Evolutionary conservation across 2,888 invertebrate genomes (phyloP), one percentile per base, ranked within the genome.

Genomic region (Netelia melanura): DNA sequence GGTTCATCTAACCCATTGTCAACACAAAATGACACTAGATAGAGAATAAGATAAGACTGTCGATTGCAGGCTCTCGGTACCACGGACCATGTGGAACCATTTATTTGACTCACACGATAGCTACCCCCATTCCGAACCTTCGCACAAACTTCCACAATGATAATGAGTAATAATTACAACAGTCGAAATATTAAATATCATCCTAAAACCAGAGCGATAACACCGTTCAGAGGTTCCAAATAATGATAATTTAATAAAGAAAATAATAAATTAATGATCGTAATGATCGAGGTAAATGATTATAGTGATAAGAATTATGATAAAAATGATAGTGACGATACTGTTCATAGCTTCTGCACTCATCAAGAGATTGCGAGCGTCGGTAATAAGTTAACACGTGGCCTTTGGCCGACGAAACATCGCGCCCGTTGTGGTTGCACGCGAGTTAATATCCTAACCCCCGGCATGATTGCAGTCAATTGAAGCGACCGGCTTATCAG

Each of bases 391-490:
- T 48, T 48, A 48, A 48, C 48, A 48, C 48, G 48, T 48, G 48
- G 48, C 48, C 48, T 48, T 48, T 48, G 48, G 48, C 48, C 48
- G 48, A 48, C 48, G 48, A 48, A 48, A 14, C 48, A 78, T 17
- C 71, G 78, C 76, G 64, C 52, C 44, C 38, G 61, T 43, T 56
- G 84, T 86, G 89, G 8, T 56, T 90, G 88, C 90, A 86, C 87
- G 88, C 89, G 86, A 91, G 90, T 92, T 91, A 90, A 91, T 90
- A 90, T 90, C 64, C 89, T 88, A 90, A 89, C 89, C 90, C 88
- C 87, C 87, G 61, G 56, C 67, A 89, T 90, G 91, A 92, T 92
- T 91, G 91, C 89, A 89, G 91, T 91, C 92, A 91, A 92, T 93
- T 91, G 91, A 92, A 89, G 89, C 86, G 85, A 88, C 88, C 86